These are phyloP conservation scores for Nomada fabriciana DNA, from an alignment of 2,888 invertebrate genomes.

Conservation along the genomic window DNA sequence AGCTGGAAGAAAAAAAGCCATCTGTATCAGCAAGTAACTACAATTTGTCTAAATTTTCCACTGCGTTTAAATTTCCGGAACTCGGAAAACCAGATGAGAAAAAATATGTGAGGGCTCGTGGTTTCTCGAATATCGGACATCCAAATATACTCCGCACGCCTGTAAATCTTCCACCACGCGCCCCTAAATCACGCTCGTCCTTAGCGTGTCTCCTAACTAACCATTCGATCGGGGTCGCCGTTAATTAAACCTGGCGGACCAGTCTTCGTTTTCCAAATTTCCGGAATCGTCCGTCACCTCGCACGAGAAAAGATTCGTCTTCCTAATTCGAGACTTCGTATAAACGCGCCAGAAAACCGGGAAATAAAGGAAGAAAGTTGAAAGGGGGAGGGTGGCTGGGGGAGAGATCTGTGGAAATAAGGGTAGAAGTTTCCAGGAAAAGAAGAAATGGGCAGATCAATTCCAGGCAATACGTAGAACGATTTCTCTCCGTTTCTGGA, in stretches of 20 bases:
- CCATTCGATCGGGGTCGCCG: conserved; percentile 22
- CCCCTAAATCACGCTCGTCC: conserved; percentile 39
- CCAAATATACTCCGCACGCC: conserved; percentile 34
- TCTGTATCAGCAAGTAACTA: too few species aligned
- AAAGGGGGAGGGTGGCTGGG: conserved; percentile 18
- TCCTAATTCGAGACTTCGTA: neutral
- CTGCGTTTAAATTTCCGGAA: too few species aligned
- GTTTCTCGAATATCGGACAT: neutral
- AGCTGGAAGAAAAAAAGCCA: too few species aligned
- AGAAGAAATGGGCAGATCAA: conserved; percentile 69
- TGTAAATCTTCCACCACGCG: conserved; percentile 18
- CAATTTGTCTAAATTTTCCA: too few species aligned
- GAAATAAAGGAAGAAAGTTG: conserved; percentile 1
- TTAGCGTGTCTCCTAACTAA: conserved; percentile 5
- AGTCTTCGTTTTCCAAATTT: conserved; percentile 68
- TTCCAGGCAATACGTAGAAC: conserved; percentile 79
- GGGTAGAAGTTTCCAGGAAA: conserved; percentile 41
- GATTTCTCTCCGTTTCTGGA: conserved; percentile 76
- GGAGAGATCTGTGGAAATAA: conserved; percentile 8
- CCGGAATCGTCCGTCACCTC: conserved; percentile 67
- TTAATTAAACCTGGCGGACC: conserved; percentile 47
- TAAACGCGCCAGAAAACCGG: neutral
- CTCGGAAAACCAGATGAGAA: too few species aligned
- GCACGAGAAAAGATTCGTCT: neutral
- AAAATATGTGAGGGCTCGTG: too few species aligned